Percentiles rank a stretch among this genome's conserved stretches.
These are phyloP conservation scores for Cacatua alba DNA, from an alignment of 2,113 vertebrate genomes.

Conservation along the genomic window DNA sequence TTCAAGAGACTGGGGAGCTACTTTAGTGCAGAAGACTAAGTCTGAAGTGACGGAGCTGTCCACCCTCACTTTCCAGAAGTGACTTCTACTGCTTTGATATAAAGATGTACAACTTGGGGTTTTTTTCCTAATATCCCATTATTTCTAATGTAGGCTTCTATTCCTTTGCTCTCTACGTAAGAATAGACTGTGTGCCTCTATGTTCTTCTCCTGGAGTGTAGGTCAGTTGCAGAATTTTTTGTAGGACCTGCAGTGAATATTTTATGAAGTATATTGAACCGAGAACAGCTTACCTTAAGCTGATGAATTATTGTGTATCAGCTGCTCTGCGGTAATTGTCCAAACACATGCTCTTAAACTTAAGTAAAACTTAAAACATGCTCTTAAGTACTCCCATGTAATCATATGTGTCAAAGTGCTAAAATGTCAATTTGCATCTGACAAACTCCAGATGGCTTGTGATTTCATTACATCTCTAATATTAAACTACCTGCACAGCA, in stretches of 20 bases:
- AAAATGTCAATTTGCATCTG: not conserved
- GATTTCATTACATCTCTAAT: not conserved
- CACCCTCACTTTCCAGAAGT: not conserved
- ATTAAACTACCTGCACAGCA: not conserved
- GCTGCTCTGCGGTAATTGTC: not conserved
- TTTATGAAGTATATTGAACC: not conserved
- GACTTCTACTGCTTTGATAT: not conserved
- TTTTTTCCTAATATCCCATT: not conserved
- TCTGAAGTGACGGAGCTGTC: not conserved
- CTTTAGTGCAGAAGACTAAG: not conserved
- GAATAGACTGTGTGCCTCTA: not conserved
- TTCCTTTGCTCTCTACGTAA: not conserved
- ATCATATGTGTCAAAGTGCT: not conserved
- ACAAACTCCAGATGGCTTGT: not conserved
- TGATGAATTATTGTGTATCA: not conserved
- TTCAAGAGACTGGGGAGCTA: not conserved
- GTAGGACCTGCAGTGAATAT: not conserved
- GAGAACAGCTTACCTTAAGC: not conserved
- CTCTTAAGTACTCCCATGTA: not conserved
- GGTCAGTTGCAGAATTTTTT: not conserved
- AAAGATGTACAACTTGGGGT: not conserved
- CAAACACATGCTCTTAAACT: slow-evolving; percentile 8
- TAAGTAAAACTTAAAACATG: not conserved
- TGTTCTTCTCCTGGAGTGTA: not conserved
- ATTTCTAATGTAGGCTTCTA: not conserved